Base-by-base conservation (phyloP, 2,113 vertebrate genomes). In the Tenrec ecaudatus region DNA sequence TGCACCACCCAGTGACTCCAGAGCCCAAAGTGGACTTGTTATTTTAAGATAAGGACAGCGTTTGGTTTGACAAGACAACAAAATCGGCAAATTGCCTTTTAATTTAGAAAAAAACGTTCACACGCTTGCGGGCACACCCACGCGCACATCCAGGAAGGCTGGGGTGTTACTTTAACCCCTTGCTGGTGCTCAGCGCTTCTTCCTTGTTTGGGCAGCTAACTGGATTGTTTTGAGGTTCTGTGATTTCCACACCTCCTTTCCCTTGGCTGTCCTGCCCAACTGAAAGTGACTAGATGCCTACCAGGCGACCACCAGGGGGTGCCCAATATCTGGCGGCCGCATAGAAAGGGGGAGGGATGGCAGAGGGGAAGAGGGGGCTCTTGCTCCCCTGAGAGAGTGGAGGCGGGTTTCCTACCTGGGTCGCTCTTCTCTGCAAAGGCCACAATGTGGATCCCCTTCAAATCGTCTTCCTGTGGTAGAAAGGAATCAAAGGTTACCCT, bases 351-450 rank as follows among this genome's bases (percentile, higher is more conserved):
- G 2, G n/a, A 82, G 14, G 40, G 64, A 80, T 38, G 47, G 22
- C 17, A 3, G 47, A 79, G 33, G 27, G 17, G 53, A 73, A 60
- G 38, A 80, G 75, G 60, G 47, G 33, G 78, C 22, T 66, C 43
- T 19, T 17, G 33, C 40, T 68, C 80, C 36, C 58, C 36, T 29
- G 0, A 68, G 0, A 6, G 0, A 20, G 20, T 27, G 31, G 60
- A 79, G 76, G 29, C 0, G 0, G 47, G 1, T 4, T 58, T 93
- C 97, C 94, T 98, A 99, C 99, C 99, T 93, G 99, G 99, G 84
- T 99, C 99, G 1, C 99, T 99, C 95, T 99, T 98, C 97, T 99
- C 99, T 11, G 99, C 99, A n/a, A 99, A 99, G 36, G 99, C 99
- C 86, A 99, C 99, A 11, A 99, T 99, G 95, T 99, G 99, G 92